Evolutionary conservation across 2,888 invertebrate genomes (phyloP).

Genomic region (Carabus problematicus): DNA sequence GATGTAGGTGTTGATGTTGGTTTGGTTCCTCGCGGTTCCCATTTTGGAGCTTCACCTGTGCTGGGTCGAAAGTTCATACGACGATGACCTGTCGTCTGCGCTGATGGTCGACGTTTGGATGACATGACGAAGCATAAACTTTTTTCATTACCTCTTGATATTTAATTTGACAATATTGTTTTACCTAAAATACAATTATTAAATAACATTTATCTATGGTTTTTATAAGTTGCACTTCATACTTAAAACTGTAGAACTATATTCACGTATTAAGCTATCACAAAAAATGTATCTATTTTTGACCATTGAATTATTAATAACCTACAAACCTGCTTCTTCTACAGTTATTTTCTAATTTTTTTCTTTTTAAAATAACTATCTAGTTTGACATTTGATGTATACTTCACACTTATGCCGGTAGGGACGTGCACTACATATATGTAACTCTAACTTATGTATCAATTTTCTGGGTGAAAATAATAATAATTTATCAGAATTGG

Average conservation of each 20-base stretch:
- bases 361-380: background rate
- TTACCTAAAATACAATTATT: slow-evolving; percentile 4
- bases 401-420: background rate
- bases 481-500: no score
- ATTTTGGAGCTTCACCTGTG: slow-evolving; percentile 54
- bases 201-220: background rate
- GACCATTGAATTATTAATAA: slow-evolving; percentile 34
- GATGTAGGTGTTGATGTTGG: slow-evolving; percentile 86
- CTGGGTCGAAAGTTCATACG: slow-evolving; percentile 68
- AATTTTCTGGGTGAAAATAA: no score
- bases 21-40: slow-evolving; percentile 71
- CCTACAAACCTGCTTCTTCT: slow-evolving; percentile 22
- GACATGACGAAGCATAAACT: slow-evolving; percentile 53
- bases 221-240: slow-evolving; percentile 14
- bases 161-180: slow-evolving; percentile 10
- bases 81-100: slow-evolving; percentile 46
- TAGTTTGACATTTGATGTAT: background rate
- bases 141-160: slow-evolving; percentile 27
- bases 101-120: slow-evolving; percentile 58
- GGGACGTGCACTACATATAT: no score
- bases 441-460: no score
- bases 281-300: slow-evolving; percentile 32
- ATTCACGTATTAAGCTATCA: slow-evolving; percentile 1
- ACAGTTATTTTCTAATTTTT: background rate
- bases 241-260: slow-evolving; percentile 12